These are phyloP conservation scores for Aphidius gifuensis DNA, from an alignment of 1,140 invertebrate genomes.

Conservation along the genomic window DNA sequence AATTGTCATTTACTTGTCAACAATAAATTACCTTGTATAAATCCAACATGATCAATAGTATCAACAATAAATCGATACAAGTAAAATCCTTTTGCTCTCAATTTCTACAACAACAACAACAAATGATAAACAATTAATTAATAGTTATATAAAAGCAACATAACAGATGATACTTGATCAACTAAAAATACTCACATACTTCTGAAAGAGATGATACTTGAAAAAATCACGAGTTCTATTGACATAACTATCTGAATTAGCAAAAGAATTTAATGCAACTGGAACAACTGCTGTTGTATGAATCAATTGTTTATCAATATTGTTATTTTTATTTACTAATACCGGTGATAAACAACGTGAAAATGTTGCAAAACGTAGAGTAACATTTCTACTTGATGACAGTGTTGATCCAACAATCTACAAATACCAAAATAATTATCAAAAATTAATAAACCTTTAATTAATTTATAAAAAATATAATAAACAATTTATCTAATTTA, in stretches of 20 bases:
- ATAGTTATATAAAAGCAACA: neutral
- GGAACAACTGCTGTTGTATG: neutral
- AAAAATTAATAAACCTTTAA: too few species aligned
- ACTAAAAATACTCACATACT: constrained; percentile 11
- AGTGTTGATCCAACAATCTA: too few species aligned
- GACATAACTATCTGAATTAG: neutral
- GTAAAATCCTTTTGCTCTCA: constrained; percentile 25
- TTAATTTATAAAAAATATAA: too few species aligned
- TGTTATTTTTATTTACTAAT: too few species aligned
- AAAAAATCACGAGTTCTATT: neutral
- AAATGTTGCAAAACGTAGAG: too few species aligned
- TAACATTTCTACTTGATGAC: too few species aligned
- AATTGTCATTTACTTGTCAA: neutral
- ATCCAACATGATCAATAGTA: constrained; percentile 28
- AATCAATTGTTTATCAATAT: too few species aligned
- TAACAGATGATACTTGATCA: neutral
- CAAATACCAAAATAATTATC: too few species aligned
- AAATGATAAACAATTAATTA: neutral
- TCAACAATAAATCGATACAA: constrained; percentile 32
- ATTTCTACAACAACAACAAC: constrained; percentile 28
- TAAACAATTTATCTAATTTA: too few species aligned
- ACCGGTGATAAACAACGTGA: too few species aligned
- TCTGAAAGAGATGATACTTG: neutral
- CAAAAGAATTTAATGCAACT: neutral
- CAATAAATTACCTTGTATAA: constrained; percentile 25